Evolutionary conservation across 2,113 vertebrate species (phyloP), one percentile per base, ranked within the genome.

Genomic region (Onychostoma macrolepis): DNA sequence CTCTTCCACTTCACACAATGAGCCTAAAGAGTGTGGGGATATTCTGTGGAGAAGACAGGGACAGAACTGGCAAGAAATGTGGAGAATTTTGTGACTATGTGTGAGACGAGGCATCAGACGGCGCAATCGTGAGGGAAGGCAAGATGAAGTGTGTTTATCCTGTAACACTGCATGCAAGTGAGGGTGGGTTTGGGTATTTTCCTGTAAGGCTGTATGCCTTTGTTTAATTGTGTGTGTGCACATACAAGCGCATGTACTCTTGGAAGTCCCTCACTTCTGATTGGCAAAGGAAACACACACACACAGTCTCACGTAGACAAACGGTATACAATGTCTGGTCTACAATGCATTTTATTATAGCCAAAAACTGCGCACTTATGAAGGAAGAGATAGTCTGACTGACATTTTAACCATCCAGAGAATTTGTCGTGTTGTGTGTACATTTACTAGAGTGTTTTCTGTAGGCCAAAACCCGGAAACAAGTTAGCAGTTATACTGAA

Each of bases 71-170:
- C 80, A 83, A 33, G 26, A 50, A 71, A 78, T 53, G 43, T 21
- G 13, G 45, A 50, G 45, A 28, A 78, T 69, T 83, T 30, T 50
- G 28, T 30, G 80, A 83, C 38, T 81, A 65, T 81, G 79, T 83
- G 63, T 26, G 21, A 83, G 63, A 83, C 26, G 43, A 71, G 80
- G 33, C 48, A 80, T 50, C 76, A 80, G 85, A 38, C 76, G 4
- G 13, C 38, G 43, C 17, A 36, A 82, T 63, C 63, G 72, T 10
- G 26, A 61, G 63, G 63, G 43, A 83, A 83, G 77, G 88, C 89
- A 86, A 84, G 87, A 90, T 88, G 71, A 36, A 56, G 84, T 87
- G 65, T 77, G 85, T 88, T 90, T 90, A 88, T 90, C 91, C 88
- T 65, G 85, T 91, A 74, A 53, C 69, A 10, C 36, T 85, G 36